Percentiles rank a stretch among this genome's conserved stretches.
Conservation (phyloP, 2,797 vertebrate species). For the Crenichthys baileyi region DNA sequence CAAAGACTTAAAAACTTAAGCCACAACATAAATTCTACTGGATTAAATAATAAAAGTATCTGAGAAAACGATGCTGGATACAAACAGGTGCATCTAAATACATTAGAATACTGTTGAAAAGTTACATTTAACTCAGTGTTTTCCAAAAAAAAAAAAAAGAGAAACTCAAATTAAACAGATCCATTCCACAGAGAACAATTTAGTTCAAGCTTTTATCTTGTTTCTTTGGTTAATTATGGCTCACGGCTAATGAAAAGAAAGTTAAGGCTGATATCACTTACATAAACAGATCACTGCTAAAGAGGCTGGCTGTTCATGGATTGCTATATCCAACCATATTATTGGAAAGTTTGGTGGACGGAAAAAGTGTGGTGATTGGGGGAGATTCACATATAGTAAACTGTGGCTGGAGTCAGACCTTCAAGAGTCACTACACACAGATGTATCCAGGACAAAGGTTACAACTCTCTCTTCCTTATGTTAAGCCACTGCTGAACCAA, state of each 20-base stretch:
- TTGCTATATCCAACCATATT: background rate
- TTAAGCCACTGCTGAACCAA: background rate
- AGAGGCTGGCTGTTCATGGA: background rate
- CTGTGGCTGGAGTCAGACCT: background rate
- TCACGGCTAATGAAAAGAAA: conserved; percentile 4
- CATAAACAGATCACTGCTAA: background rate
- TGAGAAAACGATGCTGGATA: conserved; percentile 44
- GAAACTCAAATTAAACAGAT: background rate
- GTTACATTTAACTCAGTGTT: background rate
- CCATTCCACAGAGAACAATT: background rate
- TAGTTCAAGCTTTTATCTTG: background rate
- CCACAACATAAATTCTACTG: conserved; percentile 49
- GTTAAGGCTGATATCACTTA: background rate
- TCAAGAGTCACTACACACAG: background rate
- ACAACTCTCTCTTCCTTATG: background rate
- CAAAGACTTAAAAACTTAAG: conserved; percentile 59
- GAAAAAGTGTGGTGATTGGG: background rate
- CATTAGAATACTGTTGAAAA: background rate
- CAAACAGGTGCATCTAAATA: background rate
- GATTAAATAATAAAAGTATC: conserved; percentile 61
- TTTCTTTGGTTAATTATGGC: background rate
- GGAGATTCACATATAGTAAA: too few relatives aligned
- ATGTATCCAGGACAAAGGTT: background rate
- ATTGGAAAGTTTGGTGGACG: background rate
- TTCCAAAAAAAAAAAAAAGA: background rate